Percentiles rank a stretch among this genome's conserved stretches.
These are phyloP conservation scores for Galendromus occidentalis DNA, from an alignment of 1,140 invertebrate species.

Conservation along the genomic window DNA sequence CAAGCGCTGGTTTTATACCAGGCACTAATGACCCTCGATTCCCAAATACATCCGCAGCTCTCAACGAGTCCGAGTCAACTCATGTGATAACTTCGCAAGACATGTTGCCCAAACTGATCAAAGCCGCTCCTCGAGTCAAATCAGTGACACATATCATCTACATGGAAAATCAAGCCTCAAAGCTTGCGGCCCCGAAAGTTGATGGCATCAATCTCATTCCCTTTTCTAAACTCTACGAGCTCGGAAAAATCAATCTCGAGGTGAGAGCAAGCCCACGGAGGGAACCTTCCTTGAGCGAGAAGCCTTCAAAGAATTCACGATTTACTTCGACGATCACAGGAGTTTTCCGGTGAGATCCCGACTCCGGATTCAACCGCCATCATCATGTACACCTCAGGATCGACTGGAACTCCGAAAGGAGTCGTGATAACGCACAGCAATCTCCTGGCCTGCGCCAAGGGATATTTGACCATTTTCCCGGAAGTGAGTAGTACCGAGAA, in stretches of 20 bases:
- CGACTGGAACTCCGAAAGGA: constrained; percentile 22
- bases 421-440: constrained; percentile 19
- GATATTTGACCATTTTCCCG: background rate
- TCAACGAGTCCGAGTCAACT: constrained; percentile 81
- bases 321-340: constrained; percentile 22
- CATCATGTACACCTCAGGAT: constrained; percentile 24
- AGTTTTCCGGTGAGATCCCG: constrained; percentile 32
- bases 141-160: constrained; percentile 51
- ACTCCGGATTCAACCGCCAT: constrained; percentile 36
- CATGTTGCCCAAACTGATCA: constrained; percentile 65
- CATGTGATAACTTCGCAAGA: constrained; percentile 44
- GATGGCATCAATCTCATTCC: constrained; percentile 42
- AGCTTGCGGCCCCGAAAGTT: background rate
- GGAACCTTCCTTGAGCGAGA: too few species aligned
- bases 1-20: too few species aligned
- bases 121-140: constrained; percentile 34
- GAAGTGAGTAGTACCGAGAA: background rate
- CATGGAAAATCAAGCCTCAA: constrained; percentile 47
- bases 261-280: background rate
- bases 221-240: constrained; percentile 36
- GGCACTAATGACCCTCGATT: too few species aligned
- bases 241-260: constrained; percentile 26
- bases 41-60: constrained; percentile 21
- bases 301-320: too few species aligned
- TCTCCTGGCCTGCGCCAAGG: background rate